Percentiles rank a stretch among this genome's conserved stretches.
These are phyloP conservation scores for Xenopus tropicalis DNA, from an alignment of 2,113 vertebrate genomes.

Conservation along the genomic window DNA sequence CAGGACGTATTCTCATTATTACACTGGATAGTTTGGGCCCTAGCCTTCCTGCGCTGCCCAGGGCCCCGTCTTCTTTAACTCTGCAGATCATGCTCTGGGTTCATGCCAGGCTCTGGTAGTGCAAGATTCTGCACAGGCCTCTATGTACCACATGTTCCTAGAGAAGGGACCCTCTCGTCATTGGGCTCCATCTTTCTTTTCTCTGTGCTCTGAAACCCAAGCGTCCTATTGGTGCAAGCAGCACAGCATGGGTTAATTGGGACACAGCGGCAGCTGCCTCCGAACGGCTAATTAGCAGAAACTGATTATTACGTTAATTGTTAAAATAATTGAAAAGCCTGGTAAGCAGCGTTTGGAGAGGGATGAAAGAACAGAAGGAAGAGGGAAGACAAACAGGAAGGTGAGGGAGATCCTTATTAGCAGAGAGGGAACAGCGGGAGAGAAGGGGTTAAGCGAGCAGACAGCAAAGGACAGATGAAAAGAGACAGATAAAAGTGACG, in stretches of 20 bases:
- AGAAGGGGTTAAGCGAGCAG: neutral
- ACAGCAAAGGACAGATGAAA: neutral
- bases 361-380: neutral
- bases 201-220: neutral
- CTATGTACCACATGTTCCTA: neutral
- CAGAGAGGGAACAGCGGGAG: neutral
- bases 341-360: neutral
- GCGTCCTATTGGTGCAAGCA: neutral
- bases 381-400: neutral
- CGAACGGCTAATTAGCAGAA: constrained; percentile 23
- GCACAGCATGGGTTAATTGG: constrained; percentile 1
- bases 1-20: too few species aligned
- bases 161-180: neutral
- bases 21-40: too few species aligned
- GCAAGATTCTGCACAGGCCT: neutral
- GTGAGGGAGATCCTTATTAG: neutral
- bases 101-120: constrained; percentile 10
- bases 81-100: neutral
- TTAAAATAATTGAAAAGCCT: constrained; percentile 36
- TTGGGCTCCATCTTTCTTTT: neutral
- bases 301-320: constrained; percentile 39
- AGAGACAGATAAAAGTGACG: neutral
- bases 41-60: too few species aligned
- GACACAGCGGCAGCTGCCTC: constrained; percentile 1
- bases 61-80: too few species aligned